Evolutionary conservation across 2,797 vertebrate species (phyloP).

Genomic region (Tarsius wallacei): DNA sequence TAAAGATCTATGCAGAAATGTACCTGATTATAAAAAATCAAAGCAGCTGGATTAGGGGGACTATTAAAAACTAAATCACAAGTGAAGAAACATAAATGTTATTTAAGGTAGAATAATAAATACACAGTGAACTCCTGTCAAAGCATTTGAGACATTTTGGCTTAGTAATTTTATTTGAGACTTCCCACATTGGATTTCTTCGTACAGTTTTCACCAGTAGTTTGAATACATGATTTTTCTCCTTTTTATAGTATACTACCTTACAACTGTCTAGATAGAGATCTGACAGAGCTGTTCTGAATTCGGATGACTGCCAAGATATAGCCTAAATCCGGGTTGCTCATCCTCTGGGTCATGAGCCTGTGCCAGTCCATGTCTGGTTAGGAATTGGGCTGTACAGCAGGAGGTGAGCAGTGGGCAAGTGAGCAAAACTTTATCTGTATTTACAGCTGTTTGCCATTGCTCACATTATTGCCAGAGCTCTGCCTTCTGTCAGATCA

Average conservation of each 20-base stretch:
- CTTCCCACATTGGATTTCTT: slow-evolving; percentile 25
- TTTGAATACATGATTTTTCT: neutral
- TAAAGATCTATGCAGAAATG: slow-evolving; percentile 1
- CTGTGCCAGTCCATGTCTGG: too few species aligned
- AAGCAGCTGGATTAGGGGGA: neutral
- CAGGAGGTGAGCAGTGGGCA: too few species aligned
- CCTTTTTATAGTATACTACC: neutral
- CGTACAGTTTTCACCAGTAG: neutral
- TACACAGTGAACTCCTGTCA: neutral
- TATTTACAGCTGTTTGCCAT: too few species aligned
- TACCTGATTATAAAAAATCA: slow-evolving; percentile 8
- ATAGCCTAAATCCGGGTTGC: neutral
- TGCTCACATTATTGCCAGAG: too few species aligned
- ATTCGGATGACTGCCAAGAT: slow-evolving; percentile 40
- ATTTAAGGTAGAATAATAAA: neutral
- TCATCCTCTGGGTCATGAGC: too few species aligned
- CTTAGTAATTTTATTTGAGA: neutral
- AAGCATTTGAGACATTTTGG: slow-evolving; percentile 10
- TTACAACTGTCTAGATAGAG: slow-evolving; percentile 3
- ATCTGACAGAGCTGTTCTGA: slow-evolving; percentile 22
- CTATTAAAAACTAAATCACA: slow-evolving; percentile 24
- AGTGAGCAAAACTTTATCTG: too few species aligned
- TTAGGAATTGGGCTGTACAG: too few species aligned
- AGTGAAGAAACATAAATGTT: slow-evolving; percentile 10
- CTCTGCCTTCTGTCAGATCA: too few species aligned